A percentile compares a stretch with the other conserved stretches of the same genome.
Conservation (phyloP, 1,140 invertebrate genomes). For the Pogonognathellus flavescens region DNA sequence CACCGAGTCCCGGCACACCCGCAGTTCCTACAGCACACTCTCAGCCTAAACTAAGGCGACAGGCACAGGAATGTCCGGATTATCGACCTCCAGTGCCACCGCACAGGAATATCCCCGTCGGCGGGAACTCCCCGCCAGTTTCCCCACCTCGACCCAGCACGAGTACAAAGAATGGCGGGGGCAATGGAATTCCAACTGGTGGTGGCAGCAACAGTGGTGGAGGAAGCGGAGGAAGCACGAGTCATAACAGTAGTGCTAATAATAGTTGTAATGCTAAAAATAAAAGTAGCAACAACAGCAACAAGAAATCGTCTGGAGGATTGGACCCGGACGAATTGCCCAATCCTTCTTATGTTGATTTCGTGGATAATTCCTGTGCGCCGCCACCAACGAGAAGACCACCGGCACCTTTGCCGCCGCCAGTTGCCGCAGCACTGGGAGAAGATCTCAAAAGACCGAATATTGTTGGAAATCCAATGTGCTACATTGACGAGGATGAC, state of each 20-base stretch:
- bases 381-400: conserved; percentile 66
- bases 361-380: conserved; percentile 40
- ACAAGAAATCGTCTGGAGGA: conserved; percentile 17
- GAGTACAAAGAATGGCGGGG: conserved; percentile 67
- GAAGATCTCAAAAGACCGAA: conserved; percentile 78
- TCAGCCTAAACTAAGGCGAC: conserved; percentile 58
- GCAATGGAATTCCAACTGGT: conserved; percentile 40
- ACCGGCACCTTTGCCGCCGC: not conserved
- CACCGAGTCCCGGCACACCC: not conserved
- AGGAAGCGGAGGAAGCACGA: conserved; percentile 29
- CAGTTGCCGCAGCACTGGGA: conserved; percentile 57
- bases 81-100: conserved; percentile 89
- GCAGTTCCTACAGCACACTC: conserved; percentile 12
- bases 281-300: conserved; percentile 44
- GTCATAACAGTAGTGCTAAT: conserved; percentile 59
- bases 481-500: conserved; percentile 71
- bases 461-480: conserved; percentile 90
- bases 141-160: conserved; percentile 68
- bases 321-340: conserved; percentile 59
- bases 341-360: conserved; percentile 67
- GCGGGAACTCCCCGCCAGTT: conserved; percentile 63
- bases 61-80: conserved; percentile 72
- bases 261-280: conserved; percentile 57
- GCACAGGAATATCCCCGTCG: conserved; percentile 77
- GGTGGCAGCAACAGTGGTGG: conserved; percentile 8